Conservation (phyloP, 2,113 vertebrate species). For the Otus sunia region DNA sequence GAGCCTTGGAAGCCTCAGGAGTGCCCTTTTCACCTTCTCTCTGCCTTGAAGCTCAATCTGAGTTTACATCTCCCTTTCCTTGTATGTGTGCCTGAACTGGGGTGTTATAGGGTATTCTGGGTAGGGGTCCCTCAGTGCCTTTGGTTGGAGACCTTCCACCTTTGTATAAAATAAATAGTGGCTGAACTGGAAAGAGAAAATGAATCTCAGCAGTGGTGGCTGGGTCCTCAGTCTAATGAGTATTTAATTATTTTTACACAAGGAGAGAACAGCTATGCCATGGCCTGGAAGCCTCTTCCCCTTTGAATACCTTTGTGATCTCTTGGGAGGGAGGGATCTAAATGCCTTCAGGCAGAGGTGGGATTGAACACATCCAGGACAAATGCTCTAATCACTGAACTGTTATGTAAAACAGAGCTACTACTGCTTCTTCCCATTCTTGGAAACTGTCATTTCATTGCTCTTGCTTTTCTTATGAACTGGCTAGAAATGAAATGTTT, state of each 20-base stretch:
- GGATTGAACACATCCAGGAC: neutral
- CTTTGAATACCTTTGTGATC: neutral
- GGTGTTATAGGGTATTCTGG: rapidly evolving
- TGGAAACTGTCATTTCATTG: neutral
- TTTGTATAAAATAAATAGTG: neutral
- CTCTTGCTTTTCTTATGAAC: neutral
- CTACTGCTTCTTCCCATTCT: neutral
- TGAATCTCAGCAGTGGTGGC: neutral
- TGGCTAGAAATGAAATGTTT: neutral
- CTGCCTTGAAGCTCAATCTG: neutral
- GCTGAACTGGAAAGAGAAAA: neutral
- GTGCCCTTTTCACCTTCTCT: neutral
- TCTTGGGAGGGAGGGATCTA: neutral
- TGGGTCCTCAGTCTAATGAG: neutral
- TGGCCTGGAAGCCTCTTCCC: neutral
- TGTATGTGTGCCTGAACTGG: neutral
- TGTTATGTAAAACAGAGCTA: neutral
- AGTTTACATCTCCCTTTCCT: neutral
- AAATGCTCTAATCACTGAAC: neutral
- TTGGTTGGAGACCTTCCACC: neutral
- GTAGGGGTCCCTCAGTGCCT: rapidly evolving
- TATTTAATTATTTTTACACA: neutral
- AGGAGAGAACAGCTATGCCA: neutral
- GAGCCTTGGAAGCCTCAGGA: neutral
- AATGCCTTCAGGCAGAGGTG: neutral